These are phyloP conservation scores for Thymelicus acteon DNA, from an alignment of 2,888 invertebrate genomes.

Conservation along the genomic window DNA sequence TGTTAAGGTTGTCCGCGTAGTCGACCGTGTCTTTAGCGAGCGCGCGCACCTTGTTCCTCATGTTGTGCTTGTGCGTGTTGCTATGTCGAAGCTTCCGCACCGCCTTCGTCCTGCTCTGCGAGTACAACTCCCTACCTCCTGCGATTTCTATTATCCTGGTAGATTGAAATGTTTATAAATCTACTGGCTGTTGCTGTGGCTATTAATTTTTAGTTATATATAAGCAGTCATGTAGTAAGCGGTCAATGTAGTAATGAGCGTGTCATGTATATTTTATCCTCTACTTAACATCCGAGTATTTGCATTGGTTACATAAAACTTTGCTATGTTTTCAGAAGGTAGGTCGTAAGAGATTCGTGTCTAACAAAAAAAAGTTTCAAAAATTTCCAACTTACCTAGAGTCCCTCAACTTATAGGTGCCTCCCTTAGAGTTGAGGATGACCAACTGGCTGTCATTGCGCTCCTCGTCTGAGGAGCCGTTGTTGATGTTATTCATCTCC, in stretches of 20 bases:
- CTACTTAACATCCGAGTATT: background rate
- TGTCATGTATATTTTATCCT: too few relatives aligned
- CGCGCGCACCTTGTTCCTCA: conserved; percentile 76
- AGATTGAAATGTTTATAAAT: conserved; percentile 12
- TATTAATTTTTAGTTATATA: too few relatives aligned
- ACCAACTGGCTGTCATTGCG: conserved; percentile 69
- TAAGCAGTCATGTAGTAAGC: too few relatives aligned
- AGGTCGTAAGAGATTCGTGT: background rate
- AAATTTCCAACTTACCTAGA: conserved; percentile 82
- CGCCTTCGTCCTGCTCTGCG: conserved; percentile 92
- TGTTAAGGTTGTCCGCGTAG: conserved; percentile 66
- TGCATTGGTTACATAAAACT: background rate
- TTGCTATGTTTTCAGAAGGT: background rate
- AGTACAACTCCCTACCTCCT: conserved; percentile 93
- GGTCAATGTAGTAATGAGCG: too few relatives aligned
- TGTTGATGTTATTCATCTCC: conserved; percentile 80
- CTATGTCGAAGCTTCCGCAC: conserved; percentile 88
- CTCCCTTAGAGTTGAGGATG: conserved; percentile 82
- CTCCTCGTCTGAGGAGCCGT: conserved; percentile 76
- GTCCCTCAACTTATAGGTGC: conserved; percentile 89
- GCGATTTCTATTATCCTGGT: conserved; percentile 87
- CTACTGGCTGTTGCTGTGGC: background rate
- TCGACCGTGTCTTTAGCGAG: conserved; percentile 71
- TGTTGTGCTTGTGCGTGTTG: conserved; percentile 79
- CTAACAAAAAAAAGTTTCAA: background rate